phyloP scores from a whole-genome alignment of 2,113 vertebrate genomes.

The Meleagris gallopavo region DNA sequence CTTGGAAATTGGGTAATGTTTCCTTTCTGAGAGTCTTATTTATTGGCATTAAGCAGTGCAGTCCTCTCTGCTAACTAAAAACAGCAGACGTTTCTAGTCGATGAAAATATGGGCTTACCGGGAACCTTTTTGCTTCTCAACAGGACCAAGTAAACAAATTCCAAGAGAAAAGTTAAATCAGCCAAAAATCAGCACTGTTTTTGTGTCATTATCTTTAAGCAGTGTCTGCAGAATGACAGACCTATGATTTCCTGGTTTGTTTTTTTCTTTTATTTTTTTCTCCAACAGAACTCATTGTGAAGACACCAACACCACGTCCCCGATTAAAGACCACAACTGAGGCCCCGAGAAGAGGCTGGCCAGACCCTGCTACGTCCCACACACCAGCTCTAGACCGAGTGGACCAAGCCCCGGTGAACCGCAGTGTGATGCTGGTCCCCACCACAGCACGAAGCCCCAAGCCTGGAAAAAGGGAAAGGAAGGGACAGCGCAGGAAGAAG shows the following conservation, averaged over 20 bases:
- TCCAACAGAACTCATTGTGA: slow-evolving; percentile 80
- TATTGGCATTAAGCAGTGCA: neutral
- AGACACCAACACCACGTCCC: slow-evolving; percentile 53
- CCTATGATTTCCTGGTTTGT: neutral
- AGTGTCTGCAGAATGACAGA: neutral
- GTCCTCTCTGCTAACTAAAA: neutral
- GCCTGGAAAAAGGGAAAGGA: slow-evolving; percentile 48
- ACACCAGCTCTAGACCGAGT: slow-evolving; percentile 60
- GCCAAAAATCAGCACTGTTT: neutral
- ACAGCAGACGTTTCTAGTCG: neutral
- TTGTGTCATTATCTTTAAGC: rapidly evolving
- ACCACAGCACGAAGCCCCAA: neutral
- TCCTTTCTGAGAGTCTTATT: neutral
- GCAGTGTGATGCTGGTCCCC: neutral
- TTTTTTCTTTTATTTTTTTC: neutral
- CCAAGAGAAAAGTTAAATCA: neutral
- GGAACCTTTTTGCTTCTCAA: neutral
- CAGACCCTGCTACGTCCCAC: neutral
- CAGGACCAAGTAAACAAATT: neutral
- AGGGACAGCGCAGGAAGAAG: slow-evolving; percentile 39
- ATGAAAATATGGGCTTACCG: neutral
- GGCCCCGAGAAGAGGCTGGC: neutral
- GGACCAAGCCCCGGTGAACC: slow-evolving; percentile 36
- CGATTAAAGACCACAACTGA: neutral
- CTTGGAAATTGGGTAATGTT: neutral